Conservation (phyloP, 2,888 invertebrate species). For the Lasioglossum marginatum region DNA sequence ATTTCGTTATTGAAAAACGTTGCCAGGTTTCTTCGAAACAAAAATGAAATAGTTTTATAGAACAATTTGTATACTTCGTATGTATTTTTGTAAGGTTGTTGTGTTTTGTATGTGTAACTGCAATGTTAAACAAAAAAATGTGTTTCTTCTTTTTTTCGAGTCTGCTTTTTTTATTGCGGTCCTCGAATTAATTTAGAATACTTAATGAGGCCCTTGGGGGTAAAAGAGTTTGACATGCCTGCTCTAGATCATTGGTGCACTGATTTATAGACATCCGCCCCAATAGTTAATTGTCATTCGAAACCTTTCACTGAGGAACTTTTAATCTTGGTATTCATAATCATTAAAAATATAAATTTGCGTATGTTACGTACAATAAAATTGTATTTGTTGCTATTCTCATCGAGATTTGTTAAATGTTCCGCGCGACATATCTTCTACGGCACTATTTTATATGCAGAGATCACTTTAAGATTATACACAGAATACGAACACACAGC, state of each 20-base stretch:
- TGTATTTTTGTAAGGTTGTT: too few species aligned
- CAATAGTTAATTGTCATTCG: background rate
- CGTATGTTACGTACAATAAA: background rate
- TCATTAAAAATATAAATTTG: background rate
- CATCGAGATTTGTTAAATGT: background rate
- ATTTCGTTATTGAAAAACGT: too few species aligned
- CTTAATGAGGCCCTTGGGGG: too few species aligned
- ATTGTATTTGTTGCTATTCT: background rate
- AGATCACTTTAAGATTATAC: background rate
- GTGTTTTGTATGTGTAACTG: too few species aligned
- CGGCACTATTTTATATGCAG: background rate
- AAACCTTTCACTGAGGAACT: background rate
- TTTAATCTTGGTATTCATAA: slow-evolving; percentile 23
- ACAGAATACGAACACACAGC: background rate
- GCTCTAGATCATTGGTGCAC: background rate
- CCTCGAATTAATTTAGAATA: too few species aligned
- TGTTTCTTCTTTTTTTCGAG: too few species aligned
- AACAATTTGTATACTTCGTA: too few species aligned
- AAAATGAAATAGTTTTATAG: too few species aligned
- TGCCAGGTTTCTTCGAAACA: too few species aligned
- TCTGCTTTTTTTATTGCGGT: too few species aligned
- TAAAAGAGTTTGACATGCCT: too few species aligned
- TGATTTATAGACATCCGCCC: background rate
- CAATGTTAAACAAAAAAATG: too few species aligned
- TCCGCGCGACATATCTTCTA: background rate